Conservation (phyloP, 2,888 invertebrate genomes). For the Teleiodes luculella region DNA sequence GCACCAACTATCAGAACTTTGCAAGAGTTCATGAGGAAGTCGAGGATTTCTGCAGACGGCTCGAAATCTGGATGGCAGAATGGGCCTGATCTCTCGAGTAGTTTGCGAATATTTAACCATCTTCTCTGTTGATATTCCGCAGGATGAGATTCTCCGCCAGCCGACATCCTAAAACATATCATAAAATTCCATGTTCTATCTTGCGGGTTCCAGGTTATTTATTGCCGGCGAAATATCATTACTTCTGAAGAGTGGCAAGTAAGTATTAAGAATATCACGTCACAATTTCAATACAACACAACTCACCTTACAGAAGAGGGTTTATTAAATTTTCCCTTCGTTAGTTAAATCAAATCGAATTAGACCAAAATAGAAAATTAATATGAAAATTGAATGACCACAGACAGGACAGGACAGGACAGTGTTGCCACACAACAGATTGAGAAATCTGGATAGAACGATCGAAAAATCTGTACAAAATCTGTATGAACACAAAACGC, state of each 20-base stretch:
- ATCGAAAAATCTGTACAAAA: too few species aligned
- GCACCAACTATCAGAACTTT: slow-evolving; percentile 91
- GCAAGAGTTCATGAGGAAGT: slow-evolving; percentile 90
- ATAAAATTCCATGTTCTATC: neutral
- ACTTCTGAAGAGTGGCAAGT: neutral
- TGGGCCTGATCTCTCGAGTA: slow-evolving; percentile 94
- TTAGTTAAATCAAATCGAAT: too few species aligned
- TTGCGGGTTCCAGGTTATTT: neutral
- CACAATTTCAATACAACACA: too few species aligned
- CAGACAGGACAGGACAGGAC: too few species aligned
- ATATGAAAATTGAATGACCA: too few species aligned
- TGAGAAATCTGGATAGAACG: too few species aligned
- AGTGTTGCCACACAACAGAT: too few species aligned
- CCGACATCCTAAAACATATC: slow-evolving; percentile 33
- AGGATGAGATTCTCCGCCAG: slow-evolving; percentile 44
- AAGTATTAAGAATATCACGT: neutral
- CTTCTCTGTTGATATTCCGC: slow-evolving; percentile 76
- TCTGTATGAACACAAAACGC: too few species aligned
- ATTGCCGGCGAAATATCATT: neutral
- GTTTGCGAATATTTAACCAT: slow-evolving; percentile 90
- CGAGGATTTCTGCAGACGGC: slow-evolving; percentile 89
- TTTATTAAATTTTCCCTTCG: too few species aligned
- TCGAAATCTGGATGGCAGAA: slow-evolving; percentile 96
- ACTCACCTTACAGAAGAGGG: too few species aligned
- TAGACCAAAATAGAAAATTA: too few species aligned